Evolutionary conservation across 2,113 vertebrate species (phyloP).

Genomic region (Coracopsis vasa): DNA sequence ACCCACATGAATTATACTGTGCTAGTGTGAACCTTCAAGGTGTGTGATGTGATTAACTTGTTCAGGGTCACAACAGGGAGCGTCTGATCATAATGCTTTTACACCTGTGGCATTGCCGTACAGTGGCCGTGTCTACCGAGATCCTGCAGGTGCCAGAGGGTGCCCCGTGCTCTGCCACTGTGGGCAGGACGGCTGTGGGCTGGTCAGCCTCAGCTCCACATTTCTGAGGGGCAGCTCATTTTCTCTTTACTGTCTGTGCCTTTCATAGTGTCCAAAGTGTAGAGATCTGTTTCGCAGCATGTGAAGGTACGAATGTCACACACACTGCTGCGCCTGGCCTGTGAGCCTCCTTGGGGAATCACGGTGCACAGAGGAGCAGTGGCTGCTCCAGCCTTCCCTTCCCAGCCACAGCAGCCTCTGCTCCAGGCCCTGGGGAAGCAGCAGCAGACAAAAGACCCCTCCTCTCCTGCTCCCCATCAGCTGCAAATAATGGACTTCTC

Average conservation of each 20-base stretch:
- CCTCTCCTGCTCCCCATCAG: neutral
- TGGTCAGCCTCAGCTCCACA: fast-evolving
- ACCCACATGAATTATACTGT: neutral
- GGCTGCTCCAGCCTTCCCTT: neutral
- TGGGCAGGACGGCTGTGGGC: neutral
- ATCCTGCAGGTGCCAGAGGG: fast-evolving
- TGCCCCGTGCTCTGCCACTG: neutral
- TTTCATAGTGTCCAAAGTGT: no score
- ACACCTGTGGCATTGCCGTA: neutral
- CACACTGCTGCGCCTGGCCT: fast-evolving
- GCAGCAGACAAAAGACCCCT: neutral
- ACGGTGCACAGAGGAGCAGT: fast-evolving
- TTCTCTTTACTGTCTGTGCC: neutral
- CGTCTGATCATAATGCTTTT: fast-evolving
- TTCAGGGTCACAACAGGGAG: neutral
- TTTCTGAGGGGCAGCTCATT: neutral
- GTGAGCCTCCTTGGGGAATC: neutral
- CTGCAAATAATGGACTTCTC: slow-evolving; percentile 11
- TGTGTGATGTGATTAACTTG: neutral
- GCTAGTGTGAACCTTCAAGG: neutral
- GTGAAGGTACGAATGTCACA: fast-evolving
- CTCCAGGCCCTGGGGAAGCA: neutral
- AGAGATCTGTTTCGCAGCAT: neutral
- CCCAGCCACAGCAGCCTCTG: neutral
- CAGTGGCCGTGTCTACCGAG: fast-evolving